These are phyloP conservation scores for Sarcophaga bullata DNA, from an alignment of 1,140 invertebrate species.

Conservation along the genomic window DNA sequence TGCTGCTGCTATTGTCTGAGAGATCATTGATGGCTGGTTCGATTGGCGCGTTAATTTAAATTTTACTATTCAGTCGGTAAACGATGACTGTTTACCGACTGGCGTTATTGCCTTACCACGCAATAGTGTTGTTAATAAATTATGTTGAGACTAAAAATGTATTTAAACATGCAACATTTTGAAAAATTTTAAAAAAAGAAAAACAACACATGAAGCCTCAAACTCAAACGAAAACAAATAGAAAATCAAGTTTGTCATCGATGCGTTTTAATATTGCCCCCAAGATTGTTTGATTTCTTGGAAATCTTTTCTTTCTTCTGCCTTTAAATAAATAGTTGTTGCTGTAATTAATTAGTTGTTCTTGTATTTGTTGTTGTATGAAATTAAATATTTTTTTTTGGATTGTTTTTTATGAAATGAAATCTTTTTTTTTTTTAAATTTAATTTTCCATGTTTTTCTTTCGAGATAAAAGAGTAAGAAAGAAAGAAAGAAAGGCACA, in stretches of 20 bases:
- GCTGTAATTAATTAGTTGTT: conserved; percentile 35
- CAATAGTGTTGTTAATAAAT: conserved; percentile 41
- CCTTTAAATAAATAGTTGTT: not conserved
- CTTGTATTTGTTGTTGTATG: conserved; percentile 31
- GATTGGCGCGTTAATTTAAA: conserved; percentile 27
- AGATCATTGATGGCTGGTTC: not conserved
- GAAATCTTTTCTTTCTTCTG: not conserved
- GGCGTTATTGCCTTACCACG: not conserved
- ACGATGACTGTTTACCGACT: not conserved
- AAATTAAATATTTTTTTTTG: conserved; percentile 38
- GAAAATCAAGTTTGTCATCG: not conserved
- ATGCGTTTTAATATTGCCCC: too few relatives aligned
- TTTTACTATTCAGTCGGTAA: conserved; percentile 4
- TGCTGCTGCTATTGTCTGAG: not conserved
- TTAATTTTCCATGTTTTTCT: not conserved
- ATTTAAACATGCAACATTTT: conserved; percentile 36
- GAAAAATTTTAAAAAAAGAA: too few relatives aligned
- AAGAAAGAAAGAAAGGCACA: too few relatives aligned
- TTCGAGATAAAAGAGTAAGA: not conserved
- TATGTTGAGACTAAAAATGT: conserved; percentile 25
- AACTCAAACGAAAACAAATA: not conserved
- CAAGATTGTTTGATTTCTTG: not conserved
- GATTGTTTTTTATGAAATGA: not conserved
- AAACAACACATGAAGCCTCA: too few relatives aligned
- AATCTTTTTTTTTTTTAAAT: not conserved